These are phyloP conservation scores for Amblyjoppa fuscipennis DNA, from an alignment of 2,888 invertebrate species.

Conservation along the genomic window DNA sequence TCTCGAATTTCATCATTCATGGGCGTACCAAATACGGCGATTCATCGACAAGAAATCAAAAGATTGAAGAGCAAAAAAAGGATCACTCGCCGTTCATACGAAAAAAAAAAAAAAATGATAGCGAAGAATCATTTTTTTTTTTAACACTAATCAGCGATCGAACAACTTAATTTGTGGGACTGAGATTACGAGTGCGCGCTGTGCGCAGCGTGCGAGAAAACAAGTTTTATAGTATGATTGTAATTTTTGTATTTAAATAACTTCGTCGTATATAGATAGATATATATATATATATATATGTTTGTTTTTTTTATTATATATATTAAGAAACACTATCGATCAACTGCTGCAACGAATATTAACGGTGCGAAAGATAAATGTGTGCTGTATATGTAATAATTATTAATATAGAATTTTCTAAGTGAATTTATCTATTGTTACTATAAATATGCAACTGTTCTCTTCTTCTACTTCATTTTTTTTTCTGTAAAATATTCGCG, in stretches of 20 bases:
- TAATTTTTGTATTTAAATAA: conserved; percentile 80
- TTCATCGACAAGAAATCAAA: conserved; percentile 31
- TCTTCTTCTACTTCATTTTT: conserved; percentile 18
- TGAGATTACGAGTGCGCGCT: conserved; percentile 65
- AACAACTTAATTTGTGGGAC: conserved; percentile 58
- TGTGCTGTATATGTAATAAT: conserved; percentile 75
- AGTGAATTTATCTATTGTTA: conserved; percentile 82
- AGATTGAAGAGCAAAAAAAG: conserved; percentile 14
- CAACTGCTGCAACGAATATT: conserved; percentile 59
- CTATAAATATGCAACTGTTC: conserved; percentile 81
- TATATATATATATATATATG: conserved; percentile 40
- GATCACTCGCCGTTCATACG: conserved; percentile 18
- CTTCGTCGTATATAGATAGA: conserved; percentile 56
- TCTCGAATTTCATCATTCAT: conserved; percentile 58
- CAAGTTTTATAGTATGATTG: conserved; percentile 71
- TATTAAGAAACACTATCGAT: conserved; percentile 43
- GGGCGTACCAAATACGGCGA: conserved; percentile 7
- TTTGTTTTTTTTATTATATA: conserved; percentile 41
- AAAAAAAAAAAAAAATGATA: conserved; percentile 19
- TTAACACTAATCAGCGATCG: conserved; percentile 45
- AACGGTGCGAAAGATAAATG: conserved; percentile 79
- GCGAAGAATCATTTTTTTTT: conserved; percentile 43
- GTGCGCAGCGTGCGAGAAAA: conserved; percentile 58
- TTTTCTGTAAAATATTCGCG: conserved; percentile 59
- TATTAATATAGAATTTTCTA: conserved; percentile 69